Evolutionary conservation across 35 echinoderm and acorn worm species (phyloP).

Genomic region (Holothuria glaberrima): DNA sequence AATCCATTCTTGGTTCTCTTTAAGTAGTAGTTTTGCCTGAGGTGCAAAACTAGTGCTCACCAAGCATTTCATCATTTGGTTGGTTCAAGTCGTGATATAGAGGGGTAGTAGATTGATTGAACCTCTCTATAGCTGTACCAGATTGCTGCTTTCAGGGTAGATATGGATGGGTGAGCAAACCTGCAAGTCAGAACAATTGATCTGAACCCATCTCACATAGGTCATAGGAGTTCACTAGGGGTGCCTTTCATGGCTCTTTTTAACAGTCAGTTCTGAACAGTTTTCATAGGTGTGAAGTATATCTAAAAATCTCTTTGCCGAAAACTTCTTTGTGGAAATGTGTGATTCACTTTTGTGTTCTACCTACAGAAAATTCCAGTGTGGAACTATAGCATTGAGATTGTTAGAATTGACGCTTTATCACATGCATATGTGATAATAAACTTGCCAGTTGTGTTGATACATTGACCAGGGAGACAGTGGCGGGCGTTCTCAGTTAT

Average conservation of each 20-base stretch:
- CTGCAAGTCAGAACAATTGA: not conserved
- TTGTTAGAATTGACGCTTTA: not conserved
- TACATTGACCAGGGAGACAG: too few relatives aligned
- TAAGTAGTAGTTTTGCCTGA: not conserved
- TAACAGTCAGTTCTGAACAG: not conserved
- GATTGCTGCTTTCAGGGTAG: not conserved
- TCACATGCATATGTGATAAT: not conserved
- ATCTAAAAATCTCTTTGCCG: not conserved
- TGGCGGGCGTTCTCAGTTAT: too few relatives aligned
- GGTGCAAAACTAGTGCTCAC: not conserved
- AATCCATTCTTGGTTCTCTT: not conserved
- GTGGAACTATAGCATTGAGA: not conserved
- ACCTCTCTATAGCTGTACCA: not conserved
- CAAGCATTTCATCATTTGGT: not conserved
- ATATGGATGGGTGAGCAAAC: not conserved
- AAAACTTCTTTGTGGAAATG: not conserved
- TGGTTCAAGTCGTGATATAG: not conserved
- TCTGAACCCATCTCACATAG: not conserved
- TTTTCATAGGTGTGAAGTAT: not conserved
- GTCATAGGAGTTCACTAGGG: slow-evolving; percentile 13
- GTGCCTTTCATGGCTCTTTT: not conserved
- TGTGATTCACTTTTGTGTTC: not conserved
- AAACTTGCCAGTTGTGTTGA: too few relatives aligned
- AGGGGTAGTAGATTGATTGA: not conserved
- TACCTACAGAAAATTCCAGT: not conserved